A percentile compares a stretch with the other conserved stretches of the same genome.
phyloP scores from a whole-genome alignment of 2,113 vertebrate genomes.

The Morone saxatilis region DNA sequence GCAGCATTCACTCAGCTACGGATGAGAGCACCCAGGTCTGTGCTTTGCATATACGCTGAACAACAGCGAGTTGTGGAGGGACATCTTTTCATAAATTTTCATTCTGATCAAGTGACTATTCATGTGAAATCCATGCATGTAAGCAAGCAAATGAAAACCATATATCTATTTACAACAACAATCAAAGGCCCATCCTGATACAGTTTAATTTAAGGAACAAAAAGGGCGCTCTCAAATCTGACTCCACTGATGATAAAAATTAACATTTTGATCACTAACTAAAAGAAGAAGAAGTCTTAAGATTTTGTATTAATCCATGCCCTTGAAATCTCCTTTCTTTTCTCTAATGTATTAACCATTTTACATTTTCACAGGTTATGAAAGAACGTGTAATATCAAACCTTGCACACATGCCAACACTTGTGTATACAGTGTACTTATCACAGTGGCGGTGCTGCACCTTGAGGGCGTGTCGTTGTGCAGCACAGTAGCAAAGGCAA shows the following conservation, averaged over 20 bases:
- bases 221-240: constrained; percentile 12
- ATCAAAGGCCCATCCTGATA: constrained; percentile 23
- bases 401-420: constrained; percentile 47
- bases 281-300: constrained; percentile 44
- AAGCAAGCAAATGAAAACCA: constrained; percentile 65
- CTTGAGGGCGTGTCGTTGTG: constrained; percentile 75
- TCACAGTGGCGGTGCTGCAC: constrained; percentile 68
- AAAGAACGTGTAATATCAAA: constrained; percentile 59
- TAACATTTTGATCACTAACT: constrained; percentile 43
- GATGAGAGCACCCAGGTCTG: constrained; percentile 69
- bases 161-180: constrained; percentile 59
- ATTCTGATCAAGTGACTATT: constrained; percentile 47
- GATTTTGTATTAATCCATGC: constrained; percentile 57
- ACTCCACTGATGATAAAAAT: constrained; percentile 34
- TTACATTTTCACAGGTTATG: constrained; percentile 60
- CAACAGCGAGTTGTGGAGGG: constrained; percentile 38
- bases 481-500: constrained; percentile 74
- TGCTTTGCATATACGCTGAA: constrained; percentile 75
- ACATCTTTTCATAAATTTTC: constrained; percentile 67
- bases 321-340: constrained; percentile 46
- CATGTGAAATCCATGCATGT: constrained; percentile 11
- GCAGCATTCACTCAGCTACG: constrained; percentile 59
- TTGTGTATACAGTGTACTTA: constrained; percentile 60
- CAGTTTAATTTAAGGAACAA: constrained; percentile 1
- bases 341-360: constrained; percentile 63